These are phyloP conservation scores for Maniola jurtina DNA, from an alignment of 1,140 invertebrate genomes.

Conservation along the genomic window DNA sequence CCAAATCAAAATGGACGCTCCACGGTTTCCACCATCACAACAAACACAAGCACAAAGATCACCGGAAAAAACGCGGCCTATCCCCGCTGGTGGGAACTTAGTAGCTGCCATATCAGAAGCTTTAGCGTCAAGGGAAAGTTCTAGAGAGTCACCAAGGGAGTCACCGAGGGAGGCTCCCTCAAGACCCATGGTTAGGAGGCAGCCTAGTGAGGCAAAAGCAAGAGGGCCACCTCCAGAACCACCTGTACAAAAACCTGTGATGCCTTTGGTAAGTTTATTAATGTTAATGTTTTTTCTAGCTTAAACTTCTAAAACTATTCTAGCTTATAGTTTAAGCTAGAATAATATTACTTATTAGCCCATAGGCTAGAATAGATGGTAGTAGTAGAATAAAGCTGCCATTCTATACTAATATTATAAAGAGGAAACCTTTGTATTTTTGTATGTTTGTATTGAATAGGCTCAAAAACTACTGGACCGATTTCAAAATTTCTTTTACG, in stretches of 20 bases:
- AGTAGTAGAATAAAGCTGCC: no score
- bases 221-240: conserved; percentile 72
- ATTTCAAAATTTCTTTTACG: no score
- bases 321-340: no score
- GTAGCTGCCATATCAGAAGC: conserved; percentile 63
- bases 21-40: conserved; percentile 43
- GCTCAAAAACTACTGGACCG: no score
- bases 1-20: conserved; percentile 57
- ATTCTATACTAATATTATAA: no score
- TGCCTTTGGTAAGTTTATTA: conserved; percentile 71
- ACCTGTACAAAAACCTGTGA: conserved; percentile 58
- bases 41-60: conserved; percentile 41
- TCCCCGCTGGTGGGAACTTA: conserved; percentile 44
- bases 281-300: no score
- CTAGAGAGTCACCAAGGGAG: conserved; percentile 43
- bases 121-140: conserved; percentile 44
- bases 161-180: conserved; percentile 39
- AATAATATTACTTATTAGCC: no score
- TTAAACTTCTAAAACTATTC: no score
- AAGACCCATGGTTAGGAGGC: conserved; percentile 51
- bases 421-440: no score
- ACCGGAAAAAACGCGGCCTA: conserved; percentile 53
- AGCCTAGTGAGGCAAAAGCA: conserved; percentile 57
- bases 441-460: no score
- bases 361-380: no score